These are phyloP conservation scores for Polyommatus icarus DNA, from an alignment of 2,888 invertebrate genomes.

Conservation along the genomic window DNA sequence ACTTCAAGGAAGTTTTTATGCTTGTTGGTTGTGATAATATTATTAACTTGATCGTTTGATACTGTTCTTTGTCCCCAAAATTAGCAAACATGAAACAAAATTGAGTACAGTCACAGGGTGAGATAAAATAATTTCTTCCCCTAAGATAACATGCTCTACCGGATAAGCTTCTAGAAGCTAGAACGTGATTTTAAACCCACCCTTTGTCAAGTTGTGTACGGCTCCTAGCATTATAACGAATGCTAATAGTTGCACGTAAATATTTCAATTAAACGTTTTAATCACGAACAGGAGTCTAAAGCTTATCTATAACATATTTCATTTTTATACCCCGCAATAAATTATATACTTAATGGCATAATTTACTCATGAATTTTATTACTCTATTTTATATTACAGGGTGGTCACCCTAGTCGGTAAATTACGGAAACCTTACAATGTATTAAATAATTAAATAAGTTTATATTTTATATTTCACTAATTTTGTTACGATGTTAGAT, in stretches of 20 bases:
- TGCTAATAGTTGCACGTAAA: constrained; percentile 24
- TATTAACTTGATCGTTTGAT: too few relatives aligned
- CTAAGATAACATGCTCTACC: too few relatives aligned
- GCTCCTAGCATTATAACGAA: constrained; percentile 1
- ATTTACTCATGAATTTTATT: constrained; percentile 30
- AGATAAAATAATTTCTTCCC: too few relatives aligned
- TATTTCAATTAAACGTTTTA: constrained; percentile 29
- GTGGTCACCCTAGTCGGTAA: constrained; percentile 22
- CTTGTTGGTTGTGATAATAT: too few relatives aligned
- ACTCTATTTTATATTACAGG: constrained; percentile 18
- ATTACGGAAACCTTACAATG: not conserved
- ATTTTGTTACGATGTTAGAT: not conserved
- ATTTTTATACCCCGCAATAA: constrained; percentile 17
- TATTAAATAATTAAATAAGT: constrained; percentile 26
- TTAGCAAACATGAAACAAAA: too few relatives aligned
- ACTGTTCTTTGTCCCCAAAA: too few relatives aligned
- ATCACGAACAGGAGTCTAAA: constrained; percentile 24
- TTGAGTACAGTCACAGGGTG: too few relatives aligned
- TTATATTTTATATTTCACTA: constrained; percentile 10
- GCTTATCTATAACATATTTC: constrained; percentile 26
- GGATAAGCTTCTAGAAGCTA: too few relatives aligned
- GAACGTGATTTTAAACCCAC: too few relatives aligned
- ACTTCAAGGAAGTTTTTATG: too few relatives aligned
- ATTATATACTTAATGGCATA: constrained; percentile 27
- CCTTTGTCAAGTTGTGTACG: not conserved